Conservation (phyloP, 2,888 invertebrate species). For the Hyppa rectilinea region DNA sequence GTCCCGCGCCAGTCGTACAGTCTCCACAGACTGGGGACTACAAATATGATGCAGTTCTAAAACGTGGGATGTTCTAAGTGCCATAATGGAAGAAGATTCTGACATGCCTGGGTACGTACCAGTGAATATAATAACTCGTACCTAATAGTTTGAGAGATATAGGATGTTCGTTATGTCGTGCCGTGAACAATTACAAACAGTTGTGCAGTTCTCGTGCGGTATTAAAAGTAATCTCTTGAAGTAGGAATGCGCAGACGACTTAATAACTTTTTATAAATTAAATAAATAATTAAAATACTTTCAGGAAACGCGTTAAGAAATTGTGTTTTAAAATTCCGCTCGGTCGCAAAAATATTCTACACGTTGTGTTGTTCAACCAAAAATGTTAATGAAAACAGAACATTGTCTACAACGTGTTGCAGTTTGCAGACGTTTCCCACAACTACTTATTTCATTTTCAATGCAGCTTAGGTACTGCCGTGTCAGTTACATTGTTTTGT, state of each 20-base stretch:
- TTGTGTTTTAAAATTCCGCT: neutral
- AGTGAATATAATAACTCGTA: constrained; percentile 6
- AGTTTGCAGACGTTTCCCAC: neutral
- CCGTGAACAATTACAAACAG: constrained; percentile 33
- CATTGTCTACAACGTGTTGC: neutral
- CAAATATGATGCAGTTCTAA: neutral
- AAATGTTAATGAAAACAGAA: neutral
- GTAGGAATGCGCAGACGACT: neutral
- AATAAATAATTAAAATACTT: constrained; percentile 2
- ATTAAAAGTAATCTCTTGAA: constrained; percentile 28
- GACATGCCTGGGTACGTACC: constrained; percentile 11
- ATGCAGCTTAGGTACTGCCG: neutral
- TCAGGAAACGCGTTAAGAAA: neutral
- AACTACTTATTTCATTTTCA: neutral
- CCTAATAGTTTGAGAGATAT: constrained; percentile 23
- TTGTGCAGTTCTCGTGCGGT: constrained; percentile 18
- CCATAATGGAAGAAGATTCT: neutral
- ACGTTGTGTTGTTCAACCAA: neutral
- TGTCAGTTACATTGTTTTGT: neutral
- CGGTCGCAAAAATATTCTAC: neutral
- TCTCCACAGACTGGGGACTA: neutral
- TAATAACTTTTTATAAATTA: neutral
- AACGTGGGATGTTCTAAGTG: neutral
- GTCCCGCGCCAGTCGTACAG: neutral
- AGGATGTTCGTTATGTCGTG: neutral